phyloP scores from a whole-genome alignment of 30 jellyfish, hydroid and myxozoan genomes.

The Aurelia aurita region DNA sequence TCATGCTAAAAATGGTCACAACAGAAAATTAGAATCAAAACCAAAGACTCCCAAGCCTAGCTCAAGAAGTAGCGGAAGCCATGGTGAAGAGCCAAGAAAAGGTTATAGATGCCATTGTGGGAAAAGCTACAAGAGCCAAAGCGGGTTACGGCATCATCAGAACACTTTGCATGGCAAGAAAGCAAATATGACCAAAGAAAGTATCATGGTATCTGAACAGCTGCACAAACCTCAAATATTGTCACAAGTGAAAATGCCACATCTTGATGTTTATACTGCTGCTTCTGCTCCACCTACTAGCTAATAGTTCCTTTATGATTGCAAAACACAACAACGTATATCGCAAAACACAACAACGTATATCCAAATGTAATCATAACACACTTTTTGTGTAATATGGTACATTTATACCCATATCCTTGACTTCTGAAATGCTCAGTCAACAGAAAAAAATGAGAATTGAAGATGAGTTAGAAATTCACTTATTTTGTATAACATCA shows the following conservation, averaged over 20 bases:
- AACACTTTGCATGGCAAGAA: conserved; percentile 92
- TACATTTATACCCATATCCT: not conserved
- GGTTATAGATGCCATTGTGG: conserved; percentile 96
- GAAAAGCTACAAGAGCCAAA: conserved; percentile 89
- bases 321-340: not conserved
- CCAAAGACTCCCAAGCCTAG: conserved; percentile 40
- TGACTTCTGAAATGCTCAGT: too few species aligned
- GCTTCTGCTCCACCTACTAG: conserved; percentile 11
- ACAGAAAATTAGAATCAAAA: conserved; percentile 43
- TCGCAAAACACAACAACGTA: not conserved
- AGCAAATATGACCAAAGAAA: conserved; percentile 23
- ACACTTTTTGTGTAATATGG: too few species aligned
- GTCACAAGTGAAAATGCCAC: conserved; percentile 54
- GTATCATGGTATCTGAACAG: conserved; percentile 10
- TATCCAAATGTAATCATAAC: not conserved
- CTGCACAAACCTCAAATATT: conserved; percentile 21
- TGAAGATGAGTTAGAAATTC: too few species aligned
- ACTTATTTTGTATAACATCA: too few species aligned
- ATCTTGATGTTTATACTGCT: conserved; percentile 24
- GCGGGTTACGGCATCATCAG: conserved; percentile 98
- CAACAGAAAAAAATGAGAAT: too few species aligned
- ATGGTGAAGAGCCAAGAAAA: conserved; percentile 67
- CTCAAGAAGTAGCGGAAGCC: conserved; percentile 3
- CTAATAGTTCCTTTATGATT: too few species aligned
- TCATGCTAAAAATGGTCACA: conserved; percentile 95